Conservation (phyloP, 2,113 vertebrate genomes). For the Colius striatus region DNA sequence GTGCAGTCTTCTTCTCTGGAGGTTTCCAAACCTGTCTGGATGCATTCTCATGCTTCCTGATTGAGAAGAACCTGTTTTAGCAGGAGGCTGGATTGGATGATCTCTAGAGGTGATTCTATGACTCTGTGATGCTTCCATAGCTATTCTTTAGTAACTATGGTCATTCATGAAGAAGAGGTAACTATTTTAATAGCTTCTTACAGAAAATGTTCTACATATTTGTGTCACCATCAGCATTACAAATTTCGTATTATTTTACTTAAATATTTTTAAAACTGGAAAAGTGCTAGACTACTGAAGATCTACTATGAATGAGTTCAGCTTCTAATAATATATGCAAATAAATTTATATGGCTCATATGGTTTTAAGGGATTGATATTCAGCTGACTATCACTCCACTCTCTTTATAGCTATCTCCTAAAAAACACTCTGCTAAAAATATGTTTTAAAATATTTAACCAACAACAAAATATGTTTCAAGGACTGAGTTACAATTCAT, state of each 20-base stretch:
- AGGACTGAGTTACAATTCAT: neutral
- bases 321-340: neutral
- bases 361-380: neutral
- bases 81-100: too few species aligned
- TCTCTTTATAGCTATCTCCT: neutral
- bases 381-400: neutral
- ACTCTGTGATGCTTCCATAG: neutral
- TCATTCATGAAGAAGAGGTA: neutral
- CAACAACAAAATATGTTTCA: neutral
- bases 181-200: neutral
- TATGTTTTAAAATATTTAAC: neutral
- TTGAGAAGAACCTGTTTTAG: too few species aligned
- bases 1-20: too few species aligned
- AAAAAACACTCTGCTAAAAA: neutral
- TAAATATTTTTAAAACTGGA: neutral
- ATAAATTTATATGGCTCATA: neutral
- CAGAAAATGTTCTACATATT: neutral
- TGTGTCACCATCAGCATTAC: neutral
- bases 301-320: neutral
- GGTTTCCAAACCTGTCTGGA: too few species aligned
- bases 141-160: neutral
- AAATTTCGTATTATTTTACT: neutral
- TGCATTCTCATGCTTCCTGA: too few species aligned
- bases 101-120: too few species aligned
- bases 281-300: neutral